Evolutionary conservation across 2,113 vertebrate species (phyloP), one percentile per base, ranked within the genome.

Genomic region (Forbesichthys agassizii): DNA sequence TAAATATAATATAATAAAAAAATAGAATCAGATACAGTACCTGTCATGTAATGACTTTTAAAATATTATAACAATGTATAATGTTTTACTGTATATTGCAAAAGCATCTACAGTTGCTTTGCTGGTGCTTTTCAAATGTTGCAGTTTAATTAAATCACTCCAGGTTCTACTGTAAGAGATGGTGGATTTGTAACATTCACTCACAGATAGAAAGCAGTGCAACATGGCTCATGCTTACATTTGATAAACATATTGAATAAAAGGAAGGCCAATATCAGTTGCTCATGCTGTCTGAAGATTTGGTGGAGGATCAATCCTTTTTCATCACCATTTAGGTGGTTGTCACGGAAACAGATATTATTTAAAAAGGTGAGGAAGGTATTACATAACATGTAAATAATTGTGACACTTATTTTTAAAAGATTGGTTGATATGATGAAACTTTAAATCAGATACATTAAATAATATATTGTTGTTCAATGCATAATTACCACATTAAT

Each of bases 181-280:
- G 55, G 18, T 57, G 5, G 11, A 58, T 33, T 52, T 58, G 56
- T 36, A 20, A 27, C 56, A 33, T 48, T 48, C 10, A 6, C n/a
- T 55, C 20, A n/a, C 60, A 47, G 60, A 47, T 48, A n/a, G 60
- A 61, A 18, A 10, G 14, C 42, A 18, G 6, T 58, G 13, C 66
- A 57, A 64, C 60, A 60, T 14, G 48, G 52, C 67, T 51, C 16
- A 61, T 48, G 48, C 55, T 64, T 36, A 61, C 16, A 1, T 48
- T 72, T 64, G 63, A 42, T 55, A 13, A 33, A 33, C 27, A 58
- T 18, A 51, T 51, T 51, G 48, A 33, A 63, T 16, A 27, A 65
- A 48, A n/a, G 64, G 11, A 27, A 1, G n/a, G 62, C 66, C 68
- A 69, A 63, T 69, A 7, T 42, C 36, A 42, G 36, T 42, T 20